phyloP scores from a whole-genome alignment of 2,113 vertebrate genomes.

The Boulengeromyrus knoepffleri region DNA sequence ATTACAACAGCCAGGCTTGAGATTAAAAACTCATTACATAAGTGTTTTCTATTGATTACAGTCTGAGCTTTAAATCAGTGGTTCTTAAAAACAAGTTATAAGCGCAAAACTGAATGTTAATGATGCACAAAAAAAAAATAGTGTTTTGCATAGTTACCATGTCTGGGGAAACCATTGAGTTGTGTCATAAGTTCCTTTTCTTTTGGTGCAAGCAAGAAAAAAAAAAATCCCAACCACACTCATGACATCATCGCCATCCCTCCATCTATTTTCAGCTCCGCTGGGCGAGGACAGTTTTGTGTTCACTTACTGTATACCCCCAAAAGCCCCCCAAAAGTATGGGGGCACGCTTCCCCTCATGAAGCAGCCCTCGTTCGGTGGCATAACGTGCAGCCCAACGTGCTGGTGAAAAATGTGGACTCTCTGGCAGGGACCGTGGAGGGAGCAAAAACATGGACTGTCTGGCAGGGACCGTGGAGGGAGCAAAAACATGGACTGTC shows the following conservation, averaged over 20 bases:
- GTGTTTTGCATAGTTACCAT: slow-evolving; percentile 56
- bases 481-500: no score
- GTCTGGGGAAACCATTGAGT: slow-evolving; percentile 31
- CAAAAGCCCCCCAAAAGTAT: neutral
- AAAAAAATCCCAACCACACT: slow-evolving; percentile 21
- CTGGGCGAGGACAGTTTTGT: neutral
- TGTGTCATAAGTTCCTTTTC: slow-evolving; percentile 47
- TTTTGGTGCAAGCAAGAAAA: slow-evolving; percentile 38
- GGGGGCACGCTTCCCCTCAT: neutral
- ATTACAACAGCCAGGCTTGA: slow-evolving; percentile 36
- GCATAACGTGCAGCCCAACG: neutral
- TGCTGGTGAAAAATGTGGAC: neutral
- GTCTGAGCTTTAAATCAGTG: slow-evolving; percentile 44
- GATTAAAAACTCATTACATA: slow-evolving; percentile 46
- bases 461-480: no score
- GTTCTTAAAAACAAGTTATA: slow-evolving; percentile 35
- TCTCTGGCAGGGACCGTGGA: neutral
- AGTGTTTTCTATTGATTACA: slow-evolving; percentile 37
- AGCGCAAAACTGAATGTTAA: slow-evolving; percentile 46
- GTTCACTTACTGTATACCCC: neutral
- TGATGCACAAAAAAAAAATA: slow-evolving; percentile 54
- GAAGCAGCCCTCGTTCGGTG: neutral
- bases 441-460: no score
- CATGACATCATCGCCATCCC: slow-evolving; percentile 17
- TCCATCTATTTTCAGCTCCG: neutral